Base-by-base conservation (phyloP, 1,140 invertebrate genomes). In the Aphidius ervi region DNA sequence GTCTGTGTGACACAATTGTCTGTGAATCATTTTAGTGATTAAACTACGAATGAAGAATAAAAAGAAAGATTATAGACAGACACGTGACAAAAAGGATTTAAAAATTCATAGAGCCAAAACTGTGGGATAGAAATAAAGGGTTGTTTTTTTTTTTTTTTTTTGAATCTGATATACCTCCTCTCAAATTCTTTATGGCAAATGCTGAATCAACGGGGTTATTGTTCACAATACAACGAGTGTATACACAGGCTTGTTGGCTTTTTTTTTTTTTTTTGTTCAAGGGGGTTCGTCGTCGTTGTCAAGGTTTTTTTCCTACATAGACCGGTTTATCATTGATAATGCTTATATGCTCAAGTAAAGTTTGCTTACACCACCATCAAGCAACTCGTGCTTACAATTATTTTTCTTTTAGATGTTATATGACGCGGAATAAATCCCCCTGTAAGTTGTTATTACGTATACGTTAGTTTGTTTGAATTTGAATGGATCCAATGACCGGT, bases 181-280 rank as follows among this genome's bases (percentile, higher is more conserved):
- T 31, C 23, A 43, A 45, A 39, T 47, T 45, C 53, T 46, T 20
- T 46, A 56, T 55, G 45, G 53, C 58, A 56, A 63, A 61, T 63
- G 61, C 55, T 62, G 62, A 67, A 67, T 64, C 65, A 64, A 64
- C 65, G 62, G 4, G 58, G 54, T 64, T 58, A 60, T 58, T 64
- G 63, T 58, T 61, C 61, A 58, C 39, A 37, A 55, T 47, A 31
- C 46, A 31, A 40, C 52, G 43, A 37, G 55, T 39, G n/a, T 57
- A 23, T n/a, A 40, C 39, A 54, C 20, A 41, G 41, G 20, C 40
- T n/a, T n/a, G 52, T 16, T 9, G 52, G 52, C 4, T 49, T 49
- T 49, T 49, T 49, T 49, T 49, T 20, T 9, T 5, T 49, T 49
- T 49, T 49, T 20, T 9, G 20, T 9, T 6, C 23, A 31, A 37